Conservation (phyloP, 2,888 invertebrate genomes). For the Cremastinae sp. region DNA sequence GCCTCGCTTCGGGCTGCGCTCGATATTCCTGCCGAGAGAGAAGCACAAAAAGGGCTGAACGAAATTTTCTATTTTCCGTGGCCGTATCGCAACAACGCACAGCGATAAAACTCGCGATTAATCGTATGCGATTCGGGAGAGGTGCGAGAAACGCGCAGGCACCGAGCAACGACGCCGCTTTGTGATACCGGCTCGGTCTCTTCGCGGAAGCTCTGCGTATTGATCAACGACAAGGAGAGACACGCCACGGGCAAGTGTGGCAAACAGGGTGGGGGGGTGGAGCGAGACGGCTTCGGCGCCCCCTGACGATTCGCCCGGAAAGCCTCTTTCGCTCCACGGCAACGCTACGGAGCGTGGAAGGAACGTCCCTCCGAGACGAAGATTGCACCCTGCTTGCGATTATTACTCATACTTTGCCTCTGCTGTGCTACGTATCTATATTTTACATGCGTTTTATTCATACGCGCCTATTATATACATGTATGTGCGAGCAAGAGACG, state of each 20-base stretch:
- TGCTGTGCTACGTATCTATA: no score
- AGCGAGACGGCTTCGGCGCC: conserved; percentile 51
- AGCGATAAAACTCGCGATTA: conserved; percentile 18
- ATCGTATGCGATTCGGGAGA: conserved; percentile 37
- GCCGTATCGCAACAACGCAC: no score
- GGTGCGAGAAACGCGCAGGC: conserved; percentile 45
- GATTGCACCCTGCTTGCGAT: conserved; percentile 22
- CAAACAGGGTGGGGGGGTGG: conserved; percentile 20
- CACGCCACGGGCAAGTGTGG: conserved; percentile 8
- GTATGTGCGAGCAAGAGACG: background rate
- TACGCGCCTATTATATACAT: background rate
- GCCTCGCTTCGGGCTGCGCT: background rate
- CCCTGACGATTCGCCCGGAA: conserved; percentile 38
- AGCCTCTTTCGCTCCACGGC: conserved; percentile 20
- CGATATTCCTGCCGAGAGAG: background rate
- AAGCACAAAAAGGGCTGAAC: background rate
- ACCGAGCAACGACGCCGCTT: conserved; percentile 52
- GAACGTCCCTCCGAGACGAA: background rate
- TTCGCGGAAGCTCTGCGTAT: conserved; percentile 61
- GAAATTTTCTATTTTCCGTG: conserved; percentile 3
- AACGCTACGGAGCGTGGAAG: background rate
- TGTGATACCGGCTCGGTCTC: conserved; percentile 60
- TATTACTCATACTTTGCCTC: conserved; percentile 6
- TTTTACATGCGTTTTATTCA: no score
- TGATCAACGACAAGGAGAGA: conserved; percentile 62